Conservation (phyloP, 1,140 invertebrate species). For the Venturia canescens region DNA sequence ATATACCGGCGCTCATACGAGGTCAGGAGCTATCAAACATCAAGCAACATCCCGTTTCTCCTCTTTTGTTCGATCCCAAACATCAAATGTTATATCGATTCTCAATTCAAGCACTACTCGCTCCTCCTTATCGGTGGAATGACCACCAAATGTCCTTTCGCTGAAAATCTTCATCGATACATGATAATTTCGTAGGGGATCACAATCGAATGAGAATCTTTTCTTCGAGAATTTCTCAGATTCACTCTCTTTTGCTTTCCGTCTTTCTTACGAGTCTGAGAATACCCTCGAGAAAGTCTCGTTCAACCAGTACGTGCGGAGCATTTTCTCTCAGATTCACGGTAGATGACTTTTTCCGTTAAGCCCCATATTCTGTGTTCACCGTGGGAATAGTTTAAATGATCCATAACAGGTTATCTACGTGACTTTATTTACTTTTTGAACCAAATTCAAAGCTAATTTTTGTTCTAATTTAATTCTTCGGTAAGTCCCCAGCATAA, state of each 20-base stretch:
- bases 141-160: conserved; percentile 4
- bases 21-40: conserved; percentile 16
- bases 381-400: not conserved
- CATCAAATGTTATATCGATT: not conserved
- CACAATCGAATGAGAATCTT: conserved; percentile 7
- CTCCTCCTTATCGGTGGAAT: not conserved
- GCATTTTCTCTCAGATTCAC: not conserved
- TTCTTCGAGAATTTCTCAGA: not conserved
- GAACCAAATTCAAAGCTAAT: not conserved
- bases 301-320: conserved; percentile 32
- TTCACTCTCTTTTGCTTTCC: not conserved
- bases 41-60: not conserved
- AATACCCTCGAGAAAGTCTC: conserved; percentile 37
- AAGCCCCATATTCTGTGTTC: not conserved
- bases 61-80: conserved; percentile 12
- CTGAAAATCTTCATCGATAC: not conserved
- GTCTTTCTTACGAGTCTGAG: not conserved
- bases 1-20: conserved; percentile 17
- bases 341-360: not conserved
- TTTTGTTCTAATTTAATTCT: not conserved
- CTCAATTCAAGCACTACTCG: not conserved
- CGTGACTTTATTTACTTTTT: not conserved
- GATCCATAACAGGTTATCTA: not conserved
- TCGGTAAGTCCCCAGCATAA: too few relatives aligned
- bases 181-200: conserved; percentile 5